These are phyloP conservation scores for Eueides isabella DNA, from an alignment of 1,140 invertebrate genomes.

Conservation along the genomic window DNA sequence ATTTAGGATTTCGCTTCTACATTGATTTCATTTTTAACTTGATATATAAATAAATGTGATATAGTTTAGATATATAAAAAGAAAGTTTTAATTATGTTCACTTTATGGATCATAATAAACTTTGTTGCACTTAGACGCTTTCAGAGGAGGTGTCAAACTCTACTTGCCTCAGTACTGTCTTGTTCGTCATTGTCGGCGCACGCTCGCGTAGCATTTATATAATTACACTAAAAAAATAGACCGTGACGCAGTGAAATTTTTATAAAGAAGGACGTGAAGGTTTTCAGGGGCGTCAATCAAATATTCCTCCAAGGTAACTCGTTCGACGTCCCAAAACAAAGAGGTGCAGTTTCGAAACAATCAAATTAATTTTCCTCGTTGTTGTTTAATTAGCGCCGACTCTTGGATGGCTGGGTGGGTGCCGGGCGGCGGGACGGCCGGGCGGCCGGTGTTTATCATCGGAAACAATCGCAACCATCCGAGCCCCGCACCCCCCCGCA, in stretches of 20 bases:
- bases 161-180: constrained; percentile 64
- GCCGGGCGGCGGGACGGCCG: constrained; percentile 74
- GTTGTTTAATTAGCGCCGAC: constrained; percentile 79
- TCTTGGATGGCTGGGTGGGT: constrained; percentile 72
- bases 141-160: constrained; percentile 63
- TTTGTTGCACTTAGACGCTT: constrained; percentile 67
- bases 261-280: constrained; percentile 40
- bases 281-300: constrained; percentile 53
- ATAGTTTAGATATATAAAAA: neutral
- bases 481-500: constrained; percentile 38
- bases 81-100: neutral
- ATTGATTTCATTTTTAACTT: neutral
- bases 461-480: constrained; percentile 72
- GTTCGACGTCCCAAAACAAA: constrained; percentile 64
- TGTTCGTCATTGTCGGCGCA: constrained; percentile 61
- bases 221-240: constrained; percentile 51
- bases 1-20: neutral
- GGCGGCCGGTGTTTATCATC: constrained; percentile 79
- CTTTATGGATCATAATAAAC: constrained; percentile 35
- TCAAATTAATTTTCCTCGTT: constrained; percentile 79
- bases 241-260: constrained; percentile 52
- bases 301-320: constrained; percentile 71
- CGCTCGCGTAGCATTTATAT: constrained; percentile 49
- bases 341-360: constrained; percentile 77
- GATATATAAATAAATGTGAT: neutral